Evolutionary conservation across 2,797 vertebrate species (phyloP).

Genomic region (Onychomys arenicola): DNA sequence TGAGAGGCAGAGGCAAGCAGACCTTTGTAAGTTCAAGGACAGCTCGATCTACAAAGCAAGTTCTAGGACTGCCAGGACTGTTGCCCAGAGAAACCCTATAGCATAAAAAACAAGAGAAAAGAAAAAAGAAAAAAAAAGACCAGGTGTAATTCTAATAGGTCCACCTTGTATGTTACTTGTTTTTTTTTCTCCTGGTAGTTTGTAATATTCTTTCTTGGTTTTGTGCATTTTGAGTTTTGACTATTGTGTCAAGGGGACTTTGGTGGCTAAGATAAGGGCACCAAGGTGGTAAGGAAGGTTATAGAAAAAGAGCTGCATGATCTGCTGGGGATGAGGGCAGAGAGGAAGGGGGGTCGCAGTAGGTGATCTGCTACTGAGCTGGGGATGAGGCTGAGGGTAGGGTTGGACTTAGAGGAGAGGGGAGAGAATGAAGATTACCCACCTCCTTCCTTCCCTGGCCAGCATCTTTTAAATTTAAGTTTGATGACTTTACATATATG

Average conservation of each 20-base stretch:
- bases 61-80: neutral
- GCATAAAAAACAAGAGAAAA: neutral
- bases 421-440: neutral
- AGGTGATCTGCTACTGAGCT: neutral
- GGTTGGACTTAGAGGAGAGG: neutral
- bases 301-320: neutral
- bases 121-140: neutral
- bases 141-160: neutral
- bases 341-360: neutral
- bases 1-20: neutral
- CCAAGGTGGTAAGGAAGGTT: neutral
- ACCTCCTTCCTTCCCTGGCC: neutral
- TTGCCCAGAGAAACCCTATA: neutral
- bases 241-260: neutral
- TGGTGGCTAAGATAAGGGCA: neutral
- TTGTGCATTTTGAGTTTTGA: neutral
- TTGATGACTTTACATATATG: neutral
- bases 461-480: neutral
- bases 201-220: neutral
- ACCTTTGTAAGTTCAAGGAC: neutral
- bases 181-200: neutral
- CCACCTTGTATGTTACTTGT: neutral
- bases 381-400: neutral
- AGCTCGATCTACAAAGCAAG: neutral
- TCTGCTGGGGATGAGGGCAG: neutral